Conservation (phyloP, 2,113 vertebrate genomes). For the Spermophilus dauricus region DNA sequence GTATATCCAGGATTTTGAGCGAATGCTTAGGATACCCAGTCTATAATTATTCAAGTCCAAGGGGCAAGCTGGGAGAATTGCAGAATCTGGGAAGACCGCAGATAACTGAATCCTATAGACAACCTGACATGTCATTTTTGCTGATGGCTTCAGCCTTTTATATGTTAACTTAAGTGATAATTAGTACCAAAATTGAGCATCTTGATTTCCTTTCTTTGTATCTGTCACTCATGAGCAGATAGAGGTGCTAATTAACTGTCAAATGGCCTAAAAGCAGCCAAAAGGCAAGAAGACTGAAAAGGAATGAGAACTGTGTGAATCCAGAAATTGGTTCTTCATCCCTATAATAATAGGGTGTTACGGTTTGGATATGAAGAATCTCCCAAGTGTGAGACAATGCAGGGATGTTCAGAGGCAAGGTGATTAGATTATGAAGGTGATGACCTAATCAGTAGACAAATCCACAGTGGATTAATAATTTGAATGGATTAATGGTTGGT, state of each 20-base stretch:
- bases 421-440: too few species aligned
- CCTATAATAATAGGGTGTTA: neutral
- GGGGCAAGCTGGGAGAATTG: neutral
- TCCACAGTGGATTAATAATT: too few species aligned
- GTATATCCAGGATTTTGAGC: neutral
- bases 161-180: slow-evolving; percentile 70
- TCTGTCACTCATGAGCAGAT: slow-evolving; percentile 55
- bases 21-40: neutral
- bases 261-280: slow-evolving; percentile 52
- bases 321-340: neutral
- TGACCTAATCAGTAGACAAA: too few species aligned
- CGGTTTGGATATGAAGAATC: too few species aligned
- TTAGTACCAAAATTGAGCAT: slow-evolving; percentile 56
- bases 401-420: too few species aligned
- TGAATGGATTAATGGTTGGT: too few species aligned
- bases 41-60: neutral
- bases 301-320: neutral
- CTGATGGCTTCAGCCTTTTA: slow-evolving; percentile 46
- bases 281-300: neutral
- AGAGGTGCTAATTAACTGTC: slow-evolving; percentile 69
- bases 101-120: neutral
- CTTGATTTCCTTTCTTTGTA: slow-evolving; percentile 59
- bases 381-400: too few species aligned
- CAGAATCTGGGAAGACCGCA: neutral
- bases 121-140: neutral